phyloP scores from a whole-genome alignment of 2,797 vertebrate genomes.

The Paratrypauchen microcephalus region DNA sequence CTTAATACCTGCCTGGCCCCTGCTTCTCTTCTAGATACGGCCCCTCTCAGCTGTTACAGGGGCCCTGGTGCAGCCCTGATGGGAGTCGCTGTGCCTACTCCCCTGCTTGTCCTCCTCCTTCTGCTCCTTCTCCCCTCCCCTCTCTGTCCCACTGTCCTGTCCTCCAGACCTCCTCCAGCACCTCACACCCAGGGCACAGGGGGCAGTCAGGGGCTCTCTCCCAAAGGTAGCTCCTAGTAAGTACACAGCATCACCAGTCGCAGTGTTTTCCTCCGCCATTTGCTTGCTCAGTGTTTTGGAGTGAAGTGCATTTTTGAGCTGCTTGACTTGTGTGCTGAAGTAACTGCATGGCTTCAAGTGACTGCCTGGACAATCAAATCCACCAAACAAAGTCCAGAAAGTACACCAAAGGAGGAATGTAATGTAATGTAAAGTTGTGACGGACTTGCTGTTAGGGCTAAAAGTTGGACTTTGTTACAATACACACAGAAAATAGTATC shows the following conservation, averaged over 20 bases:
- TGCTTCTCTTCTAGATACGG: constrained; percentile 74
- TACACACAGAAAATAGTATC: not conserved
- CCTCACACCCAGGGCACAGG: constrained; percentile 72
- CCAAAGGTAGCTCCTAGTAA: constrained; percentile 82
- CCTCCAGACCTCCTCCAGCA: constrained; percentile 68
- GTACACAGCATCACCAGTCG: constrained; percentile 62
- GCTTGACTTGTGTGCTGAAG: constrained; percentile 34
- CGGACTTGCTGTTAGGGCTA: not conserved
- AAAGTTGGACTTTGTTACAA: not conserved
- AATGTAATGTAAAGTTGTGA: not conserved
- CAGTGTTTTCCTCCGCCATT: constrained; percentile 44
- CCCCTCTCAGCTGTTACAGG: constrained; percentile 50
- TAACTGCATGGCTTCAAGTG: constrained; percentile 73
- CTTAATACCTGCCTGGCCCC: constrained; percentile 58
- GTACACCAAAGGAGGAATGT: not conserved
- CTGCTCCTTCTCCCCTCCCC: constrained; percentile 61
- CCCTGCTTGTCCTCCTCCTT: constrained; percentile 68
- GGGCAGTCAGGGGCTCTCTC: constrained; percentile 74
- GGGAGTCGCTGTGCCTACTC: constrained; percentile 59
- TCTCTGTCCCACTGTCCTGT: constrained; percentile 58
- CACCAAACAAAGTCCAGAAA: not conserved
- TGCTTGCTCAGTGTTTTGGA: constrained; percentile 59
- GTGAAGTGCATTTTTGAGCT: constrained; percentile 59
- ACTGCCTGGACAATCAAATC: not conserved
- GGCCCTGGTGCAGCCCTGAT: constrained; percentile 66